Conservation (phyloP, 2,113 vertebrate genomes). For the Anarrhichthys ocellatus region DNA sequence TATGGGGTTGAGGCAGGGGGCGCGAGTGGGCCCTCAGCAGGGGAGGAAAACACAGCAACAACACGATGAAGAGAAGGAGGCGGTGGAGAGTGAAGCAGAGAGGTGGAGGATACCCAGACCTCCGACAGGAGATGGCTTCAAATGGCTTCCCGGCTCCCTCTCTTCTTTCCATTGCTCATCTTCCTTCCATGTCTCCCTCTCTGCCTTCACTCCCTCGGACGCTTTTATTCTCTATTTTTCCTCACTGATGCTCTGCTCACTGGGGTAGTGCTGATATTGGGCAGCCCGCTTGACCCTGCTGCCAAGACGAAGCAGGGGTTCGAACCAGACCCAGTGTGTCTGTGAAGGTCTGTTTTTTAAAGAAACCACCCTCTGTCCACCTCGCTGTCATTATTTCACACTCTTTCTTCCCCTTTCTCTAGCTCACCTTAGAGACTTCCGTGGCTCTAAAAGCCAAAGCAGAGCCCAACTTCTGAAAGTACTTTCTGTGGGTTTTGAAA, state of each 20-base stretch:
- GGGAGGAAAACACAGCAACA: slow-evolving; percentile 79
- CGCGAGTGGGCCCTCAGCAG: slow-evolving; percentile 80
- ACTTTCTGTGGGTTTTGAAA: slow-evolving; percentile 64
- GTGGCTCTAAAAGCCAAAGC: slow-evolving; percentile 48
- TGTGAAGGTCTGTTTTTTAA: slow-evolving; percentile 47
- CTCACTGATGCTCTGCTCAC: slow-evolving; percentile 73
- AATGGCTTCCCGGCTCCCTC: slow-evolving; percentile 62
- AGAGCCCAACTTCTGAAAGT: slow-evolving; percentile 69
- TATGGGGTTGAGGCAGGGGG: slow-evolving; percentile 85
- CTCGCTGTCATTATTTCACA: slow-evolving; percentile 52
- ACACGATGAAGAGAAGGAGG: slow-evolving; percentile 71
- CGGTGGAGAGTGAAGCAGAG: slow-evolving; percentile 57
- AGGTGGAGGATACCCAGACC: slow-evolving; percentile 70
- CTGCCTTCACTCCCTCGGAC: slow-evolving; percentile 18
- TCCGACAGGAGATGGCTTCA: slow-evolving; percentile 72
- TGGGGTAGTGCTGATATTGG: slow-evolving; percentile 62
- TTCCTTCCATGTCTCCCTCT: slow-evolving; percentile 21
- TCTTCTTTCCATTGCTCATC: slow-evolving; percentile 39
- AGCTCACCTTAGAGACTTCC: slow-evolving; percentile 41
- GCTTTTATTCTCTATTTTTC: slow-evolving; percentile 45
- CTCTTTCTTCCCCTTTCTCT: slow-evolving; percentile 35
- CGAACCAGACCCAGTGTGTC: slow-evolving; percentile 21
- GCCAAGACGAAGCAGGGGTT: slow-evolving; percentile 62
- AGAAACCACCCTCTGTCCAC: slow-evolving; percentile 58
- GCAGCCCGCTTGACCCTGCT: slow-evolving; percentile 68